Evolutionary conservation across 92 coral and sea anemone genomes (phyloP).

Genomic region (Epizoanthus fatuus): DNA sequence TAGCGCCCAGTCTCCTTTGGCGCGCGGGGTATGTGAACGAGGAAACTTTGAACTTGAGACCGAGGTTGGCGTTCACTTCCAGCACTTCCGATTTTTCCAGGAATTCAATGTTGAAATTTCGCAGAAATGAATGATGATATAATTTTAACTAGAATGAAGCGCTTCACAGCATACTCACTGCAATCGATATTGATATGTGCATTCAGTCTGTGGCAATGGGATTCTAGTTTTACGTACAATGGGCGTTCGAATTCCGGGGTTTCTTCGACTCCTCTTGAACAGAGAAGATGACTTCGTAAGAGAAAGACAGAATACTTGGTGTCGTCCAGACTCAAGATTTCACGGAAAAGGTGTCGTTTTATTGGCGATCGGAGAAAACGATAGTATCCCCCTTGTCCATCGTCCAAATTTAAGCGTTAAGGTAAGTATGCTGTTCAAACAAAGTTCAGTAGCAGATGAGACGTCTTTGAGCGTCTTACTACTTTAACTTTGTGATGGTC

Average conservation of each 20-base stretch:
- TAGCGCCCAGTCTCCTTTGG: too few relatives aligned
- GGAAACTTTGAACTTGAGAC: neutral
- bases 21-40: too few relatives aligned
- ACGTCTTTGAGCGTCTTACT: too few relatives aligned
- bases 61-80: neutral
- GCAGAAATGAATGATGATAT: neutral
- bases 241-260: conserved; percentile 34
- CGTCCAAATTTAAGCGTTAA: conserved; percentile 41
- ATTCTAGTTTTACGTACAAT: conserved; percentile 36
- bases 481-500: too few relatives aligned
- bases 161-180: neutral
- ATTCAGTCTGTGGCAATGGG: neutral
- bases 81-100: conserved; percentile 21
- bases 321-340: conserved; percentile 11
- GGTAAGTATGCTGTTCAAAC: conserved; percentile 5
- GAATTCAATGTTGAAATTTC: neutral
- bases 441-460: too few relatives aligned
- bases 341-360: conserved; percentile 35
- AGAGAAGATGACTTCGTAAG: conserved; percentile 18
- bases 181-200: conserved; percentile 20
- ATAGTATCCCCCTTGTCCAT: conserved; percentile 21
- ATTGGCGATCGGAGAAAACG: conserved; percentile 37
- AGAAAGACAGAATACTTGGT: conserved; percentile 22
- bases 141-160: neutral
- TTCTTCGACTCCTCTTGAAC: conserved; percentile 17